Evolutionary conservation across 2,888 invertebrate genomes (phyloP), one percentile per base, ranked within the genome.

Genomic region (Acanthacorydalis orientalis): DNA sequence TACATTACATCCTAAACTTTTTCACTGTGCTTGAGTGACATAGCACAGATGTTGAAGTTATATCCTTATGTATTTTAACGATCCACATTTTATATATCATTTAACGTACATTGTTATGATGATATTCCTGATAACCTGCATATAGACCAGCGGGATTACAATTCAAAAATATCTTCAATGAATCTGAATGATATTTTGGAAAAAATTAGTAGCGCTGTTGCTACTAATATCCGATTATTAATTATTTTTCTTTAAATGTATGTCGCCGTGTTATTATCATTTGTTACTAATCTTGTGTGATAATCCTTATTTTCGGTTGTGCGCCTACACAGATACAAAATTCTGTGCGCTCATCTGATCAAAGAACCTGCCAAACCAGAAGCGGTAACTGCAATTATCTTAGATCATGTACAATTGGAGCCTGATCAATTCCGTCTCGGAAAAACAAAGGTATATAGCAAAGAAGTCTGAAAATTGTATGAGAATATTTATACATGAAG

Each of bases 341-440:
- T 98, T 80, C 86, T 98, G 82, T 93, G 93, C 75, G 90, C 95
- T 69, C 85, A 84, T 71, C 80, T 74, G 67, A 67, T 88, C 68
- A 80, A 77, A 75, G 80, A 80, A 57, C 73, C 74, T 57, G 78
- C 76, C 67, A 70, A 79, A 55, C 74, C 82, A 54, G 78, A 82
- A 70, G 83, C 86, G 73, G 84, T 85, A 59, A 78, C 89, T 54
- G 74, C 78, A 67, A 75, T 82, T 69, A 85, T 93, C 71, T 78
- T 90, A 72, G 83, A 83, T 57, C 69, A 73, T 60, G 79, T 84
- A 68, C 80, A 80, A 69, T 78, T 97, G 73, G 91, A 91, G 66
- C 73, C 83, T 58, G 93, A 95, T 70, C 90, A 91, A 70, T 97
- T 80, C 77, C 83, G 93, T 64, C 71, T 93, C 69, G 97, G 97